Evolutionary conservation across 2,797 vertebrate species (phyloP), one percentile per base, ranked within the genome.

Genomic region (Rhinella marina): DNA sequence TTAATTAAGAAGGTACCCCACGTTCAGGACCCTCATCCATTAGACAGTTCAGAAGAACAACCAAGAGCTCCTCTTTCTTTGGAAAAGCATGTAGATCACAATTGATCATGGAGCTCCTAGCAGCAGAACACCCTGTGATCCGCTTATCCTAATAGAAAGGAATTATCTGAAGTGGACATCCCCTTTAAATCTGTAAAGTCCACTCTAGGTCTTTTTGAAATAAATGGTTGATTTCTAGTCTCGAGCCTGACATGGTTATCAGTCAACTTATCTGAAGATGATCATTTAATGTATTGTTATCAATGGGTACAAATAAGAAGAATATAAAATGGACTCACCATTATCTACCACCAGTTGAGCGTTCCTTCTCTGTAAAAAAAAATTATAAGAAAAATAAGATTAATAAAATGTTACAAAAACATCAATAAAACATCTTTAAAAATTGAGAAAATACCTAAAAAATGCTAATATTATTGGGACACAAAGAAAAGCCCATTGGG

Each of bases 281-380:
- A 41, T 19, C 7, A 32, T 41, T 72, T 72, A 41, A 11, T 41
- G 6, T 41, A 8, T 7, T 32, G 7, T 7, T 32, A 8, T 16
- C 29, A 29, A 41, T 41, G 19, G 41, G 12, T 76, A 41, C 48
- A 4, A 48, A n/a, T 62, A 62, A 48, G 25, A 48, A 68, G 13
- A 12, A 23, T 52, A 76, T 25, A 29, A 82, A 41, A 17, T 14
- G 54, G 25, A 61, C 88, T 83, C 75, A 89, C 88, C 21, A 7
- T 52, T 32, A 11, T 41, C 23, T 2, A 82, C 41, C 13, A 72
- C 17, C 62, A 89, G 85, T 9, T 86, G 85, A 32, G 81, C 64
- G 25, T 17, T 78, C 27, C 19, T 84, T 17, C 2, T 72, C 88
- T 89, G 41, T 9, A 85, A 75, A 64, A 27, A 61, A 70, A 8